Percentiles rank a stretch among this genome's conserved stretches.
These are phyloP conservation scores for Drosophila neonasuta DNA, from an alignment of 2,888 invertebrate species.

Conservation along the genomic window DNA sequence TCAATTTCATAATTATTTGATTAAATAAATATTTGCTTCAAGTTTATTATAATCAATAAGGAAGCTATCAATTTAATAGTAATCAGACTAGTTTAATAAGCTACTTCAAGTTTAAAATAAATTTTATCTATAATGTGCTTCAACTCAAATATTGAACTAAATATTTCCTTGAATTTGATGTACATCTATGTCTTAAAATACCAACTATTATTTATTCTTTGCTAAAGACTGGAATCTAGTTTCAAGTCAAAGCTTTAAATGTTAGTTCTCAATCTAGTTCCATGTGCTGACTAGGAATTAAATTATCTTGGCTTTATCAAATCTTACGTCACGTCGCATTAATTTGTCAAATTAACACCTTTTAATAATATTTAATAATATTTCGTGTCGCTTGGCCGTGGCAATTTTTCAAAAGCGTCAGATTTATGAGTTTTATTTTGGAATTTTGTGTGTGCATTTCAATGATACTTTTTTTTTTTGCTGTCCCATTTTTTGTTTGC, in stretches of 20 bases:
- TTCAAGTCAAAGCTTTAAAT: not conserved
- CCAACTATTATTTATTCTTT: too few species aligned
- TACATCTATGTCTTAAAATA: too few species aligned
- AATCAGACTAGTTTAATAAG: too few species aligned
- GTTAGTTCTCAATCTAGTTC: not conserved
- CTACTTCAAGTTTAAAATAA: too few species aligned
- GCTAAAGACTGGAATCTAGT: not conserved
- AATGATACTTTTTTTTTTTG: slow-evolving; percentile 11
- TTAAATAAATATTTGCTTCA: too few species aligned
- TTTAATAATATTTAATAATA: slow-evolving; percentile 64
- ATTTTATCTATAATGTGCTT: too few species aligned
- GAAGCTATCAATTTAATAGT: too few species aligned
- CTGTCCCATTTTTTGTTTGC: slow-evolving; percentile 4
- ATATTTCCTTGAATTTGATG: too few species aligned
- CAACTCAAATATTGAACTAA: too few species aligned
- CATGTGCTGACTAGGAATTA: not conserved
- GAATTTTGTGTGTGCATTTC: slow-evolving; percentile 51
- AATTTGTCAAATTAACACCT: slow-evolving; percentile 77
- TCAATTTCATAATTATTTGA: too few species aligned
- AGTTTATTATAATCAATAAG: too few species aligned
- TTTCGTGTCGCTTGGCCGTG: slow-evolving; percentile 26
- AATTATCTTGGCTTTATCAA: not conserved
- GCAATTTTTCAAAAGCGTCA: slow-evolving; percentile 68
- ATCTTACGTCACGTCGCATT: slow-evolving; percentile 47
- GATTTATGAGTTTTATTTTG: slow-evolving; percentile 64